Evolutionary conservation across 2,113 vertebrate species (phyloP).

Genomic region (Aegotheles bennettii): DNA sequence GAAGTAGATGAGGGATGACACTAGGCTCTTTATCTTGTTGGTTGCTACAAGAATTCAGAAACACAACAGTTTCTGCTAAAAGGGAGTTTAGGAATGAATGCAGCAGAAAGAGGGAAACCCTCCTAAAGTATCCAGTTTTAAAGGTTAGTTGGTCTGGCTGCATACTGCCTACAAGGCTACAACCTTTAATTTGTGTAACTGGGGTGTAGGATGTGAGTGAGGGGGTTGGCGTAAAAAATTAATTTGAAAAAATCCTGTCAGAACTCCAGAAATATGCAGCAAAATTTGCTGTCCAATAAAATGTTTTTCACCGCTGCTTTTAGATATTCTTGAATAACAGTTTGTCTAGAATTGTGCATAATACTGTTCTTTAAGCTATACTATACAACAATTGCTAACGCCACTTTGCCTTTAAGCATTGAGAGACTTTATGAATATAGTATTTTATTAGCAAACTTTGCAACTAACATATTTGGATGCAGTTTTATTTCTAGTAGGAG

Average conservation of each 20-base stretch:
- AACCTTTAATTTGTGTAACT: neutral
- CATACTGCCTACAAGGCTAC: neutral
- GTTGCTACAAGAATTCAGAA: neutral
- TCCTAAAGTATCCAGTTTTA: neutral
- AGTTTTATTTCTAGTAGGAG: conserved; percentile 8
- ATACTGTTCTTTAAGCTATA: neutral
- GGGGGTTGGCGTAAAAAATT: neutral
- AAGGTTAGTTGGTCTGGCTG: conserved; percentile 24
- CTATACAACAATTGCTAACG: neutral
- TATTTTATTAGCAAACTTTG: neutral
- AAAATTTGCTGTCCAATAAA: neutral
- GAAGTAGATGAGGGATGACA: conserved; percentile 16
- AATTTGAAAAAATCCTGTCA: conserved; percentile 2
- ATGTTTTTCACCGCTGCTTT: neutral
- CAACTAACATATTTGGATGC: neutral
- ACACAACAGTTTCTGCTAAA: neutral
- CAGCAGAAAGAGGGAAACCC: neutral
- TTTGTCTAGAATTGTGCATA: neutral
- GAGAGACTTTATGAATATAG: neutral
- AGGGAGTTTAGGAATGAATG: neutral
- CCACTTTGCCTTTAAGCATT: conserved; percentile 40
- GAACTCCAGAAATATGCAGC: conserved; percentile 10
- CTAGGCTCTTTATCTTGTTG: neutral
- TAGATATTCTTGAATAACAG: neutral
- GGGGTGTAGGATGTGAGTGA: neutral